Percentiles rank a stretch among this genome's conserved stretches.
Conservation (phyloP, 2,797 vertebrate genomes). For the Acanthopagrus latus region DNA sequence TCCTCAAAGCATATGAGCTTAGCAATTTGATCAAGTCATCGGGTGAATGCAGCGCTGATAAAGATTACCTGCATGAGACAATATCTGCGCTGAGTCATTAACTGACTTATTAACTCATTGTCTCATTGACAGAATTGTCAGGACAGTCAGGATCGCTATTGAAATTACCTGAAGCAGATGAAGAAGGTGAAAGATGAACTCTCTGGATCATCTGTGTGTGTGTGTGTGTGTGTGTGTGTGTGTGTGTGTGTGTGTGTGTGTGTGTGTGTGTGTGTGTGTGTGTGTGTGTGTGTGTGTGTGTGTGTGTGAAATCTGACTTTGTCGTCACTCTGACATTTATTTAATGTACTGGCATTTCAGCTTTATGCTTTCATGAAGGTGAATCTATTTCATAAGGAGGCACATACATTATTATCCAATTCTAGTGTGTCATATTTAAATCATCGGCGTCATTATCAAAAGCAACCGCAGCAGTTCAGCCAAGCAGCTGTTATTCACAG, state of each 20-base stretch:
- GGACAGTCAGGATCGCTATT: constrained; percentile 2
- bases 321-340: neutral
- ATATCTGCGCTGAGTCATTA: constrained; percentile 28
- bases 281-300: neutral
- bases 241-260: too few species aligned
- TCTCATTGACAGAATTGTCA: constrained; percentile 15
- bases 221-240: too few species aligned
- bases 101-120: constrained; percentile 28
- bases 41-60: constrained; percentile 17
- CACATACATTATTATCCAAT: too few species aligned
- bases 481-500: too few species aligned
- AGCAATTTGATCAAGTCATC: constrained; percentile 8
- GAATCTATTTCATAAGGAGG: too few species aligned
- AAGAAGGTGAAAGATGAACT: too few species aligned
- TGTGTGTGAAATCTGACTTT: neutral
- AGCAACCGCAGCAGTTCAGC: too few species aligned
- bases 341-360: constrained; percentile 5
- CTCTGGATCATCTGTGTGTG: too few species aligned
- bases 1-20: constrained; percentile 1
- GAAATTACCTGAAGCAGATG: constrained; percentile 14
- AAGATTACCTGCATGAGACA: constrained; percentile 16
- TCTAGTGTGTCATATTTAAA: too few species aligned
- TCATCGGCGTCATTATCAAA: too few species aligned
- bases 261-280: too few species aligned
- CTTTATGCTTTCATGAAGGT: neutral